Base-by-base conservation (phyloP, 2,888 invertebrate genomes). In the Ormyrus nitidulus region DNA sequence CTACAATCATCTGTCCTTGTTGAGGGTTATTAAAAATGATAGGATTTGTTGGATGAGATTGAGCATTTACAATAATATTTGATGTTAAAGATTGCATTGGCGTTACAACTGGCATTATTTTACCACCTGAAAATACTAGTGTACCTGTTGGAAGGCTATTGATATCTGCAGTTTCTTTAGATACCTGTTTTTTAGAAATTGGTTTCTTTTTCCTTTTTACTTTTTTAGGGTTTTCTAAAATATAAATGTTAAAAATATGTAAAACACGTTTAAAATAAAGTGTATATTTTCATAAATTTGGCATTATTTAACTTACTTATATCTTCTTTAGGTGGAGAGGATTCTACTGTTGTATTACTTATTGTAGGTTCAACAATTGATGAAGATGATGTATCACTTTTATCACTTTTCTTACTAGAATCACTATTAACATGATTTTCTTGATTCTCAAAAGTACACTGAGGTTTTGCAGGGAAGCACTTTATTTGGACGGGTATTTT, bases 1-100 rank as follows among this genome's bases (percentile, higher is more conserved):
- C 89, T 0, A 90, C 89, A 70, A 90, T 90, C 90, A 90, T 90
- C 74, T 89, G 90, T 86, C 86, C 89, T 56, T 88, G 85, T 44
- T 88, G 90, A 4, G 86, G 84, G 66, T 86, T 89, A 49, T 89
- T 86, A n/a, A 90, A 83, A 65, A 90, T 89, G 79, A 90, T 89
- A 4, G 89, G 85, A 83, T 87, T 89, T 9, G 85, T 61, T 2
- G 89, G 77, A 71, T 85, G 86, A n/a, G 87, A 80, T 66, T 88
- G 88, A 70, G 87, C 83, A 82, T 89, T 90, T 62, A 90, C 89
- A 77, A 90, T 87, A 48, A 90, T 89, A 59, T 90, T 90, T 56
- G 90, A 84, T 11, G 90, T 84, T 11, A 88, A 71, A 9, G 86
- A 83, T 62, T 84, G 84, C 83, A 89, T 87, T 4, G 90, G 90